phyloP scores from a whole-genome alignment of 2,888 invertebrate genomes.

The Terebella lapidaria region DNA sequence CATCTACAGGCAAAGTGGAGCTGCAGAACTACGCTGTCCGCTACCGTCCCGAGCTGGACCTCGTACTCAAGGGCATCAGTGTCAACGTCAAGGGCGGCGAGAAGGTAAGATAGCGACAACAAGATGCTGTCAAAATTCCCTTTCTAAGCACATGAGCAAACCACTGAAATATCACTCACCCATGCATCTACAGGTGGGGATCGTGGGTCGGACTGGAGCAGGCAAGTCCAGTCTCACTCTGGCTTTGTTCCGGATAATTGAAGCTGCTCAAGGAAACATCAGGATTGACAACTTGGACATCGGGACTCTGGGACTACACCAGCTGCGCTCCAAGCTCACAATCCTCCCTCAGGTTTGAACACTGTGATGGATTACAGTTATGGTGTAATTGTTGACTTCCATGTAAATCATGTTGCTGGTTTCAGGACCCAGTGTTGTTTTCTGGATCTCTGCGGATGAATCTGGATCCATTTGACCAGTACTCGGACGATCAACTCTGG shows the following conservation, averaged over 20 bases:
- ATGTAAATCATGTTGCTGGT: conserved; percentile 62
- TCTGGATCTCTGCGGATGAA: conserved; percentile 86
- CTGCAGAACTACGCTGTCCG: background rate
- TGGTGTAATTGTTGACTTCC: too few species aligned
- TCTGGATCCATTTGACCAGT: conserved; percentile 78
- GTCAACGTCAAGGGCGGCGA: background rate
- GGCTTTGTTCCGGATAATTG: conserved; percentile 22
- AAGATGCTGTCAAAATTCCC: too few species aligned
- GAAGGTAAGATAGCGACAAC: too few species aligned
- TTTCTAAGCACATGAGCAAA: too few species aligned
- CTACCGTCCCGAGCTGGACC: background rate
- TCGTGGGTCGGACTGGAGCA: conserved; percentile 26
- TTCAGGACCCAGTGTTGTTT: conserved; percentile 85
- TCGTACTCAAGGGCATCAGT: background rate
- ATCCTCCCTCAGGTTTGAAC: conserved; percentile 49
- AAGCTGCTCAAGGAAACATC: conserved; percentile 18
- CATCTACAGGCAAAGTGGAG: background rate
- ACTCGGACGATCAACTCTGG: conserved; percentile 81
- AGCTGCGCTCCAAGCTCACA: conserved; percentile 39
- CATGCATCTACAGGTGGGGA: conserved; percentile 24
- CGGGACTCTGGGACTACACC: conserved; percentile 26
- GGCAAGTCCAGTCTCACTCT: conserved; percentile 24
- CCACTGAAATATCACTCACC: too few species aligned
- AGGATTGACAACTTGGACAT: conserved; percentile 21
- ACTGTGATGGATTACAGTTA: too few species aligned